Base-by-base conservation (phyloP, 1,140 invertebrate genomes). In the Maniola jurtina region DNA sequence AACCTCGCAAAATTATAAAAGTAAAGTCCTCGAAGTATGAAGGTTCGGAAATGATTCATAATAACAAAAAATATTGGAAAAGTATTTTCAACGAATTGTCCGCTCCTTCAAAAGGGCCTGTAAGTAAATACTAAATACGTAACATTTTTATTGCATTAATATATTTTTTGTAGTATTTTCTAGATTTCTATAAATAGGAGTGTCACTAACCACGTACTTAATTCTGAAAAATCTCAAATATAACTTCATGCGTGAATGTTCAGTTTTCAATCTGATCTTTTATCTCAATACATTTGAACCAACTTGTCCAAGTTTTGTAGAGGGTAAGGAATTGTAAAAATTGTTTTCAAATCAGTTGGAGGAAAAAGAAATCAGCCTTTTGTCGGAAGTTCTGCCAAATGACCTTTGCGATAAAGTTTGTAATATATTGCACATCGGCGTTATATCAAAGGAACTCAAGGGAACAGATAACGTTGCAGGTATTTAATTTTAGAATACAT, bases 361-460 rank as follows among this genome's bases (percentile, higher is more conserved):
- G 70, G 64, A 70, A 48, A 73, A 74, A 50, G 78, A 91, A 69
- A 83, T 85, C 15, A 73, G 64, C 65, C 48, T 64, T 38, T 70
- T 91, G 61, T 72, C 81, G 36, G 77, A 86, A 76, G 77, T 84
- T 16, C 68, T 91, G 48, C 84, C 89, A 6, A 66, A 77, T 38
- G 71, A 89, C 13, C 62, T 88, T 2, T 90, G 84, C 60, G 63
- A 81, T 61, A 83, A 78, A 76, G 85, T 91, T 42, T 87, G 83
- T 68, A 57, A 52, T 13, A 84, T 81, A 60, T 73, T 89, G 48
- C 68, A 77, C 35, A 80, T 86, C n/a, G 33, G 77, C 9, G 62
- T 78, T 10, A 70, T 65, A 8, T 10, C 65, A 6, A 67, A 79
- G 57, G 68, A 75, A 64, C 16, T 55, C 15, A 33, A 78, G 40